Percentiles rank a stretch among this genome's conserved stretches.
Evolutionary conservation across 2,113 vertebrate species (phyloP).

Genomic region (Isurus oxyrinchus): DNA sequence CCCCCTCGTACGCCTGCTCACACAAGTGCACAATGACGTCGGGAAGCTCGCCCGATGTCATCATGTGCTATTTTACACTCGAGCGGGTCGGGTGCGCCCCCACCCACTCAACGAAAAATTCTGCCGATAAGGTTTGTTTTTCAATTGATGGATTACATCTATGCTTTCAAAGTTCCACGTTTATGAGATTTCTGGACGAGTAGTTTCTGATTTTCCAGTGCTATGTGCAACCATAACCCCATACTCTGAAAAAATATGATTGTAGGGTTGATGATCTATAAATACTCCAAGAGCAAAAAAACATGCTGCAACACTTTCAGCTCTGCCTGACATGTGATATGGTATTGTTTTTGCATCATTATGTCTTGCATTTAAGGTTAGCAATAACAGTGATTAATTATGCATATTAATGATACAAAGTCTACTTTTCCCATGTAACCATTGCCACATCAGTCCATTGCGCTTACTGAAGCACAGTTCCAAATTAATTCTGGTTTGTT

Average conservation of each 20-base stretch:
- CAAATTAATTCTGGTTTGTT: neutral
- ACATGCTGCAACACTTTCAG: neutral
- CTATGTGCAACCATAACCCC: neutral
- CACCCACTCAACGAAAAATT: too few species aligned
- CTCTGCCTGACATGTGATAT: neutral
- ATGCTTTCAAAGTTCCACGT: neutral
- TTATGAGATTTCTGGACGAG: neutral
- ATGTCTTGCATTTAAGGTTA: neutral
- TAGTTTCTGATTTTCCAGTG: neutral
- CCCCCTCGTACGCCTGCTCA: too few species aligned
- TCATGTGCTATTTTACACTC: too few species aligned
- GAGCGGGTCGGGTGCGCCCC: too few species aligned
- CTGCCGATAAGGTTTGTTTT: neutral
- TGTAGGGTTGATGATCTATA: neutral
- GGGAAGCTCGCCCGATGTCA: too few species aligned
- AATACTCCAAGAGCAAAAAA: neutral
- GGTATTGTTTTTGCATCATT: neutral
- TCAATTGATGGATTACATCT: neutral
- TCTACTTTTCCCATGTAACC: neutral
- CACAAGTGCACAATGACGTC: too few species aligned
- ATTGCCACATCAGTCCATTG: neutral
- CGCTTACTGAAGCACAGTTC: neutral
- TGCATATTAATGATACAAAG: neutral
- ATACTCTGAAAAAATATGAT: neutral
- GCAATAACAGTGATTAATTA: neutral